Percentiles rank a stretch among this genome's conserved stretches.
Conservation (phyloP, 2,113 vertebrate genomes). For the Chiloscyllium plagiosum region DNA sequence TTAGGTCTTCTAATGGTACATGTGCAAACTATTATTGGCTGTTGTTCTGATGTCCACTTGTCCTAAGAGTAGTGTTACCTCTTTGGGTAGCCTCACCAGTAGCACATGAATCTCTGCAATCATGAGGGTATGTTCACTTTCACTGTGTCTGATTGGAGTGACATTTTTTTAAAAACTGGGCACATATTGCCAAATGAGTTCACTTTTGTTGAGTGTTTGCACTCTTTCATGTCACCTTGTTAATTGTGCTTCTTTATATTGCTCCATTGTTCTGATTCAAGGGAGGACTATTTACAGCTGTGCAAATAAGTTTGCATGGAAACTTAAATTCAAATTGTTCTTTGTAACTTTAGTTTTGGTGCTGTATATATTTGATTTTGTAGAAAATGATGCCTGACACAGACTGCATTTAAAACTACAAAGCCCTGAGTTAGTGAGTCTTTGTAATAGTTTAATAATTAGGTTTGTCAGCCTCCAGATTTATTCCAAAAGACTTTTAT, state of each 20-base stretch:
- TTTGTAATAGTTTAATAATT: neutral
- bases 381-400: neutral
- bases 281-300: neutral
- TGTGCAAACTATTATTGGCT: too few relatives aligned
- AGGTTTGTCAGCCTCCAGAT: neutral
- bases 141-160: too few relatives aligned
- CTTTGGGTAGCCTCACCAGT: too few relatives aligned
- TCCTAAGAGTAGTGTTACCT: too few relatives aligned
- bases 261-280: neutral
- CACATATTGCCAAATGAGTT: too few relatives aligned
- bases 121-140: too few relatives aligned
- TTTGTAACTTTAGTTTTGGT: neutral
- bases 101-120: too few relatives aligned
- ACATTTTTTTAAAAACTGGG: too few relatives aligned
- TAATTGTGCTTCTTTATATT: neutral
- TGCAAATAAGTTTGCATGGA: neutral
- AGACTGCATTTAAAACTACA: neutral
- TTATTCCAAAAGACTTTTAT: neutral
- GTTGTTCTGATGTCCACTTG: too few relatives aligned
- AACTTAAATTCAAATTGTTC: neutral
- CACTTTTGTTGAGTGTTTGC: too few relatives aligned
- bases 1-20: too few relatives aligned
- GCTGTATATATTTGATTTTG: neutral
- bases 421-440: neutral
- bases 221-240: neutral